Percentiles rank a stretch among this genome's conserved stretches.
Conservation (phyloP, 2,113 vertebrate genomes). For the Castor canadensis region DNA sequence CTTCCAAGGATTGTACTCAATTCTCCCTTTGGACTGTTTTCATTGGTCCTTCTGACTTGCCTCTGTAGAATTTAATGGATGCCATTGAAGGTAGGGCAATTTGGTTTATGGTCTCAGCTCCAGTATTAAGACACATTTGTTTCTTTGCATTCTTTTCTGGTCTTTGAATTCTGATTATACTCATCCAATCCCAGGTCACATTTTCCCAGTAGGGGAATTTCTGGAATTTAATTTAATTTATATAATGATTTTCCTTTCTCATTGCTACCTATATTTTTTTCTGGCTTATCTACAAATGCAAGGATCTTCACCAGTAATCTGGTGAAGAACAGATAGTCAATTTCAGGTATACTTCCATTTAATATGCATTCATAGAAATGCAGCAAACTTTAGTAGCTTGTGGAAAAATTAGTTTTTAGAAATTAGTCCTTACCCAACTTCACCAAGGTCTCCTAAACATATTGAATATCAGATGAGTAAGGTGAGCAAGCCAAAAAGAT, state of each 20-base stretch:
- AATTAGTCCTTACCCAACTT: background rate
- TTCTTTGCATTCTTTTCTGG: background rate
- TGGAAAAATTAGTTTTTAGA: slow-evolving; percentile 23
- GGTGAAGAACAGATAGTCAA: background rate
- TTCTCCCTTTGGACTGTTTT: background rate
- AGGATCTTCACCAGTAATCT: background rate
- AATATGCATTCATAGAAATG: slow-evolving; percentile 39
- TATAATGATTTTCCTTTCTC: background rate
- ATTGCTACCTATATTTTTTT: background rate
- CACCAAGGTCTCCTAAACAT: slow-evolving; percentile 6
- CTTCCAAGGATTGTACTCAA: background rate
- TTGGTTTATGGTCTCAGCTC: background rate
- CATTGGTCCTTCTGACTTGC: background rate
- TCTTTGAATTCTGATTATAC: background rate
- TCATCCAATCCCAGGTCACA: background rate
- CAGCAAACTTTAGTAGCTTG: background rate
- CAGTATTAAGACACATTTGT: background rate
- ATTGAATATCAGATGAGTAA: background rate
- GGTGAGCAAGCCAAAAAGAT: background rate
- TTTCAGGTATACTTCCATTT: background rate
- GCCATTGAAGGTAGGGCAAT: background rate
- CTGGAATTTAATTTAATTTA: background rate
- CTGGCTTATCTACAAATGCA: background rate
- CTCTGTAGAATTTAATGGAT: background rate
- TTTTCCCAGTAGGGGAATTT: background rate